Evolutionary conservation across 1,140 invertebrate species (phyloP), one percentile per base, ranked within the genome.

Genomic region (Drosophila watanabei): DNA sequence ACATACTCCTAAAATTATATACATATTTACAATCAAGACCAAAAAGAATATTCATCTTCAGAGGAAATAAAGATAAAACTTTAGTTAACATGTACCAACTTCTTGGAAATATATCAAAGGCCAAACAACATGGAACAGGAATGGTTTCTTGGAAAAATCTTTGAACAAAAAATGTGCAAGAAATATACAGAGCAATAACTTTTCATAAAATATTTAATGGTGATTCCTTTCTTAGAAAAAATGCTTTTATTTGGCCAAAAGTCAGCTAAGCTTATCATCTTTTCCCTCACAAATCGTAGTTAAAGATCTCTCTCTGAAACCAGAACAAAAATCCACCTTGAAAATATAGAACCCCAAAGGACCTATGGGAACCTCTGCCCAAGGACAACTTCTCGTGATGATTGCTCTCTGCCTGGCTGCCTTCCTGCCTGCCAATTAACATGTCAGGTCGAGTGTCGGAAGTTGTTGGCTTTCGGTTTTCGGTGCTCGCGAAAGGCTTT

Each of bases 371-470:
- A 11, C 35, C 20, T n/a, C 5, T 11, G n/a, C 5, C 20, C 54
- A 57, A 14, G 54, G 54, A 58, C 51, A 61, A 46, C 20, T 59
- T 46, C 39, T 39, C 35, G 54, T 20, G 54, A 57, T 57, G 54
- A 57, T 43, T 45, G 37, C 30, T 18, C 39, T 45, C 30, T 68
- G 73, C 66, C 56, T 43, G 72, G 28, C 30, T 43, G 37, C 56
- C 75, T 35, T 59, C 57, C 28, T 58, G 68, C 57, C 43, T 72
- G 86, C 79, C 85, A 89, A 89, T 89, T 89, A 89, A 89, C 81
- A 90, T 89, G 86, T 90, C 81, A 81, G 77, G 72, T 87, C 54
- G 58, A 86, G 79, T 76, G 85, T 75, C 85, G 85, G 86, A 89
- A 90, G 82, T 85, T 88, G 76, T 82, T 69, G 84, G 84, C 84